Percentiles rank a stretch among this genome's conserved stretches.
phyloP scores from a whole-genome alignment of 37 sponge, comb jelly and placozoan species.

The Eunapius fragilis region DNA sequence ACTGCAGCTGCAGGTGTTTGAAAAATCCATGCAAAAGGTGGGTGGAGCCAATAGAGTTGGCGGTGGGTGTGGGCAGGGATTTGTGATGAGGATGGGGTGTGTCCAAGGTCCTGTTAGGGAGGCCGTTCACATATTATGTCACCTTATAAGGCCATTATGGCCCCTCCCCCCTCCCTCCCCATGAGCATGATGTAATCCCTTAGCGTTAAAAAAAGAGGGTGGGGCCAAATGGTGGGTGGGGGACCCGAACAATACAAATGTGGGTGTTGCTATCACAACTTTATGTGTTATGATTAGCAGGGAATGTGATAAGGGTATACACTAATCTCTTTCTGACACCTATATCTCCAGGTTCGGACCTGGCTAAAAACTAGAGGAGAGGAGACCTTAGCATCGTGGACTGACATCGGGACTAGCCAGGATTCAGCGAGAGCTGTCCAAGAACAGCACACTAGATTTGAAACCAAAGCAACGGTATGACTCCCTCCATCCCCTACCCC shows the following conservation, averaged over 20 bases:
- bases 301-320: no score
- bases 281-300: no score
- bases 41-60: neutral
- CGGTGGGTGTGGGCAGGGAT: neutral
- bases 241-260: no score
- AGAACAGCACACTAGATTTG: constrained; percentile 49
- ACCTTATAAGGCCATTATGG: neutral
- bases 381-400: constrained; percentile 46
- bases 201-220: no score
- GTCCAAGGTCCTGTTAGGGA: no score
- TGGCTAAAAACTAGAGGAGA: constrained; percentile 76
- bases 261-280: no score
- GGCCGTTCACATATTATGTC: no score
- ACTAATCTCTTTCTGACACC: neutral
- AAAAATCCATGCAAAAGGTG: constrained; percentile 63
- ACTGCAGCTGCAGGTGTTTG: constrained; percentile 68
- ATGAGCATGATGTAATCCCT: no score
- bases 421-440: constrained; percentile 27
- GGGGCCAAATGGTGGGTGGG: no score
- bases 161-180: no score
- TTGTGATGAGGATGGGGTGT: neutral
- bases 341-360: constrained; percentile 18
- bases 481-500: neutral
- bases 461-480: constrained; percentile 66
- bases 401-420: constrained; percentile 54